Evolutionary conservation across 2,113 vertebrate species (phyloP).

Genomic region (Chroicocephalus ridibundus): DNA sequence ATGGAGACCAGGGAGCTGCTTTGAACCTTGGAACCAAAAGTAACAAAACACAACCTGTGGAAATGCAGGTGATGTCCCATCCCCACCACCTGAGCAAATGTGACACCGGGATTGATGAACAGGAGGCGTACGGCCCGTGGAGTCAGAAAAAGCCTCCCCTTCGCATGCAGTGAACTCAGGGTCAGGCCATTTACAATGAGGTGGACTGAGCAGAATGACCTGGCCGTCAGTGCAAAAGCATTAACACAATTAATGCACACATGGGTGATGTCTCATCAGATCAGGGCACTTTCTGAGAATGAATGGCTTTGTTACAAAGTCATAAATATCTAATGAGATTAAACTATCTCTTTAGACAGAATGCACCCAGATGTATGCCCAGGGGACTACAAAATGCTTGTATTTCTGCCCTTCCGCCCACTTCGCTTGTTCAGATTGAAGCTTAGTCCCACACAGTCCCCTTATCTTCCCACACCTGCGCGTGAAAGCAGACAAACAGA

Average conservation of each 20-base stretch:
- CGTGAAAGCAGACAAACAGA: neutral
- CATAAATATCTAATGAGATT: neutral
- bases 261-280: neutral
- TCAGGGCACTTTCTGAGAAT: neutral
- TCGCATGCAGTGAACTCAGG: neutral
- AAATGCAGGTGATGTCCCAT: neutral
- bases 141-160: neutral
- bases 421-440: neutral
- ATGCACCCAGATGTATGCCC: neutral
- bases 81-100: neutral
- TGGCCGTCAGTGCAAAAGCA: neutral
- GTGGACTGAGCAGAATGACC: neutral
- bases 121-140: accelerated
- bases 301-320: neutral
- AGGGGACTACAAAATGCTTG: neutral
- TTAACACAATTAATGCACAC: neutral
- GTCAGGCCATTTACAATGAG: neutral
- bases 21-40: neutral
- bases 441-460: neutral
- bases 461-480: neutral
- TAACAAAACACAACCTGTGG: neutral
- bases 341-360: neutral
- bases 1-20: neutral
- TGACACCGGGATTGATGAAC: neutral
- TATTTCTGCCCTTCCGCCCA: neutral